Base-by-base conservation (phyloP, 2,113 vertebrate genomes). In the Scortum barcoo region DNA sequence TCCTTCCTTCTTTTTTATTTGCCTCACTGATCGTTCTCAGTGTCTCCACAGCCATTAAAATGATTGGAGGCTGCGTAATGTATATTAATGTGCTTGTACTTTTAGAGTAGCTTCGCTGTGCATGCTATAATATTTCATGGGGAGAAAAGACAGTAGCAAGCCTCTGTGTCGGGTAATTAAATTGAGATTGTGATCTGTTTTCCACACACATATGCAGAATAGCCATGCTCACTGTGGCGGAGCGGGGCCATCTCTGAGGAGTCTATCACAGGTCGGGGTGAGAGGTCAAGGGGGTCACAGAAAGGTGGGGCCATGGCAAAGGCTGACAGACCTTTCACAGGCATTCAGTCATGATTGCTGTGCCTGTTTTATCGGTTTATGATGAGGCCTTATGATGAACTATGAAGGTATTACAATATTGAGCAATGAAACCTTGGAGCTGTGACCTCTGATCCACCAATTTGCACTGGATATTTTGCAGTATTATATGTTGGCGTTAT, bases 71-170 rank as follows among this genome's bases (percentile, higher is more conserved):
- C 81, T 78, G 87, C 75, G 86, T 88, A 87, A 89, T 91, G 89
- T 92, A 86, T 92, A 93, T 89, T 93, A 91, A 93, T 91, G 89
- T 80, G 74, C 86, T 90, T 76, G 78, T 84, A 80, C 86, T 84
- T 87, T 82, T 61, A 78, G 78, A 89, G 78, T 54, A 71, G 80
- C 84, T 86, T 79, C 51, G 26, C 85, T 83, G 72, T 74, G 74
- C 60, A 46, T n/a, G 62, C 76, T 76, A 14, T 81, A 85, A 92
- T 90, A 87, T 78, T 91, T 92, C 88, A 89, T 17, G 28, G 58
- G 38, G 76, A 72, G 75, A 80, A 85, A 90, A 80, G 71, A 74
- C 63, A 57, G 56, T 24, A 54, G 42, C 22, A 19, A 79, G 81
- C 38, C 78, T 81, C 69, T 50, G 66, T 86, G 79, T 72, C 28